phyloP scores from a whole-genome alignment of 2,113 vertebrate species.

The Macaca fascicularis region T2T-MFA8v1.1 NC_088389.1:91270001-91270500 shows the following conservation, averaged over 20 bases:
- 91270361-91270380: background rate
- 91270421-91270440: too few relatives aligned
- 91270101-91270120: background rate
- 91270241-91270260: background rate
- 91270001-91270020: background rate
- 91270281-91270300: background rate
- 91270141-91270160: background rate
- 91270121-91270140: background rate
- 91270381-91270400: too few relatives aligned
- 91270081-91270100: background rate
- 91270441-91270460: too few relatives aligned
- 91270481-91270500: too few relatives aligned
- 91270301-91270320: background rate
- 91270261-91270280: background rate
- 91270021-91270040: background rate
- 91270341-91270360: background rate
- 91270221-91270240: background rate
- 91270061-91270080: background rate
- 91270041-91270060: background rate
- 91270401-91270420: too few relatives aligned
- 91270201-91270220: background rate
- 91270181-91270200: background rate
- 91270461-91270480: too few relatives aligned
- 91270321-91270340: background rate
- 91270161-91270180: background rate